Evolutionary conservation across 2,888 invertebrate species (phyloP).

Genomic region (Heterodera filipjevi): DNA sequence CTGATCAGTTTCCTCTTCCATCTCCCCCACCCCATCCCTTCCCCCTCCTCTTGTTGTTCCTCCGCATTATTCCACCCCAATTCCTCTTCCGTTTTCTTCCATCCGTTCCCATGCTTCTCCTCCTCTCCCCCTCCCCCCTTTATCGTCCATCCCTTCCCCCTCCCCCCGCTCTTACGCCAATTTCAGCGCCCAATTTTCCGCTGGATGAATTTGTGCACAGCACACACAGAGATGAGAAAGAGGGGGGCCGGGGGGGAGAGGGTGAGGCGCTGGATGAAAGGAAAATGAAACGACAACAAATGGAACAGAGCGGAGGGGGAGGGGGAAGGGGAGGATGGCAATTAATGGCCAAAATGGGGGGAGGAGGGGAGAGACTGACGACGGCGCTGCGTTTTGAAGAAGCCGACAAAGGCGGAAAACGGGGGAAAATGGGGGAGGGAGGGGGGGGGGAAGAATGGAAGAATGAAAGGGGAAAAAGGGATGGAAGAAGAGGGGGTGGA

Average conservation of each 20-base stretch:
- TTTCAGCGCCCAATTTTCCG: constrained; percentile 11
- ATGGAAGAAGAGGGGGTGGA: too few relatives aligned
- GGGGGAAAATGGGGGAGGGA: neutral
- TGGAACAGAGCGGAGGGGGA: neutral
- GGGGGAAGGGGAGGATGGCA: neutral
- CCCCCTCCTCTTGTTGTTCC: neutral
- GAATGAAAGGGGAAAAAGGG: neutral
- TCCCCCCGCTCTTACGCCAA: neutral
- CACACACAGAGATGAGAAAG: neutral
- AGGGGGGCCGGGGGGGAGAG: neutral
- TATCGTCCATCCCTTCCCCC: neutral
- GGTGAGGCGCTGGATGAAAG: neutral
- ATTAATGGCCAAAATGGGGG: constrained; percentile 17
- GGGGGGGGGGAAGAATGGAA: neutral
- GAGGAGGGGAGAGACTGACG: neutral
- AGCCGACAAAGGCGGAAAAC: neutral
- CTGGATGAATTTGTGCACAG: constrained; percentile 1
- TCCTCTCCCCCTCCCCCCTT: neutral
- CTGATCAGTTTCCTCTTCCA: too few relatives aligned
- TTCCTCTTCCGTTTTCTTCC: neutral
- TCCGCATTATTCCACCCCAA: neutral
- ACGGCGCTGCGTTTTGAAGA: neutral
- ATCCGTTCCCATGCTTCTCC: neutral
- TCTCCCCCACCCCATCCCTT: neutral
- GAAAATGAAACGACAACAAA: neutral